A percentile compares a stretch with the other conserved stretches of the same genome.
Evolutionary conservation across 2,113 vertebrate species (phyloP).

Genomic region (Onychostoma macrolepis): DNA sequence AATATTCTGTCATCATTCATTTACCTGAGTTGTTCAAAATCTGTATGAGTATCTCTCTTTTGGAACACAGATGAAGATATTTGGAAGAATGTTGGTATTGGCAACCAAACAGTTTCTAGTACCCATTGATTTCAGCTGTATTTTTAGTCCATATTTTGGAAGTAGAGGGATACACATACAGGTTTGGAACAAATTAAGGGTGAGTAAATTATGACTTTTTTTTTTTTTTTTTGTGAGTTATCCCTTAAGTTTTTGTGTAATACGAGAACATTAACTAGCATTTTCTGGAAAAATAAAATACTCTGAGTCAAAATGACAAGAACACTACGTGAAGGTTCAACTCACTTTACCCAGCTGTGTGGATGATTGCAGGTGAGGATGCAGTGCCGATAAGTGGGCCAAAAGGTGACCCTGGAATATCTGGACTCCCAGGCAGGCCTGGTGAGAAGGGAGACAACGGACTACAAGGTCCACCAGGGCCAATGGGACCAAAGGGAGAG

Average conservation of each 20-base stretch:
- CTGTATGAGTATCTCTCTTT: not conserved
- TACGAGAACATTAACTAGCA: too few species aligned
- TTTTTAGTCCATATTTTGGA: too few species aligned
- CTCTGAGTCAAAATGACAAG: too few species aligned
- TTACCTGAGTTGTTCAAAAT: too few species aligned
- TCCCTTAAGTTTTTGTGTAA: not conserved
- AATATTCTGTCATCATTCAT: too few species aligned
- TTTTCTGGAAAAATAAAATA: too few species aligned
- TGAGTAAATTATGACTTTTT: not conserved
- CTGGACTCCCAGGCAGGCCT: constrained; percentile 74
- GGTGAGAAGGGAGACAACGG: constrained; percentile 73
- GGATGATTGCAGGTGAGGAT: constrained; percentile 55
- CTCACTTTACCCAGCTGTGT: not conserved
- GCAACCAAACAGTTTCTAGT: too few species aligned
- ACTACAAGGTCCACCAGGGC: constrained; percentile 56
- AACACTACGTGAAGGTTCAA: not conserved
- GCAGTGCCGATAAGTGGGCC: constrained; percentile 62
- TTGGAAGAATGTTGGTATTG: too few species aligned
- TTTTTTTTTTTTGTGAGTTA: too few species aligned
- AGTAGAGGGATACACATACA: too few species aligned
- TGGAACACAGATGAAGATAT: too few species aligned
- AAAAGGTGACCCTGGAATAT: constrained; percentile 68
- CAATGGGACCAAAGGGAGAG: constrained; percentile 50
- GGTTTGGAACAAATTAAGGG: not conserved
- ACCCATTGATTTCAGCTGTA: too few species aligned